Evolutionary conservation across 2,113 vertebrate species (phyloP).

Genomic region (Coptodon rendalli): DNA sequence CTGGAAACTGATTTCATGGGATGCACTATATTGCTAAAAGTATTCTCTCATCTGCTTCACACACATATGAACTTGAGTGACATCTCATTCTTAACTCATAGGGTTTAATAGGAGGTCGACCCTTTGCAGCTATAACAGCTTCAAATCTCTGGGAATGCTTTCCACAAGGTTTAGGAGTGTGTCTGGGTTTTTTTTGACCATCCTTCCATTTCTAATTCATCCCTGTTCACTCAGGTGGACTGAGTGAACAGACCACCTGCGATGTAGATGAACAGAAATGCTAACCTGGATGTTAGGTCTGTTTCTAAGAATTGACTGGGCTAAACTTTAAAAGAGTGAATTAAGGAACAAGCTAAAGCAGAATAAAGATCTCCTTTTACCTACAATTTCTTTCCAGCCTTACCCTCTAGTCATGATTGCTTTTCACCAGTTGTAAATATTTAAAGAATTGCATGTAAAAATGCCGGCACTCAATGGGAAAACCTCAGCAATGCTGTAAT

Average conservation of each 20-base stretch:
- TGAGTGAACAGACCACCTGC: rapidly evolving
- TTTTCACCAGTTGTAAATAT: neutral
- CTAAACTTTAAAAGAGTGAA: neutral
- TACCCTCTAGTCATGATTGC: neutral
- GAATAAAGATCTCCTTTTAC: neutral
- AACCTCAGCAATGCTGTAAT: neutral
- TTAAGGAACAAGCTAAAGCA: neutral
- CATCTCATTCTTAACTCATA: neutral
- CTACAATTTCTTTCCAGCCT: neutral
- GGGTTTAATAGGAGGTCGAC: neutral
- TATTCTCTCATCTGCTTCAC: neutral
- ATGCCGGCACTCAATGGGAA: neutral
- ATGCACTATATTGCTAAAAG: neutral
- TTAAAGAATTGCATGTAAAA: neutral
- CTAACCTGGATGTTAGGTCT: neutral
- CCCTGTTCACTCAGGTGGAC: neutral
- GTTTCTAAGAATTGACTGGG: neutral
- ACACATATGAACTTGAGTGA: neutral
- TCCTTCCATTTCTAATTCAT: neutral
- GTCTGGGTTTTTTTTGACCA: neutral
- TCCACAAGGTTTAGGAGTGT: neutral
- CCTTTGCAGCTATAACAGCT: neutral
- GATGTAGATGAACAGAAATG: rapidly evolving
- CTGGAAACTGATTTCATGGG: neutral
- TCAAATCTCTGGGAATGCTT: neutral